These are phyloP conservation scores for Lepidurus packardi DNA, from an alignment of 1,140 invertebrate genomes.

Conservation along the genomic window DNA sequence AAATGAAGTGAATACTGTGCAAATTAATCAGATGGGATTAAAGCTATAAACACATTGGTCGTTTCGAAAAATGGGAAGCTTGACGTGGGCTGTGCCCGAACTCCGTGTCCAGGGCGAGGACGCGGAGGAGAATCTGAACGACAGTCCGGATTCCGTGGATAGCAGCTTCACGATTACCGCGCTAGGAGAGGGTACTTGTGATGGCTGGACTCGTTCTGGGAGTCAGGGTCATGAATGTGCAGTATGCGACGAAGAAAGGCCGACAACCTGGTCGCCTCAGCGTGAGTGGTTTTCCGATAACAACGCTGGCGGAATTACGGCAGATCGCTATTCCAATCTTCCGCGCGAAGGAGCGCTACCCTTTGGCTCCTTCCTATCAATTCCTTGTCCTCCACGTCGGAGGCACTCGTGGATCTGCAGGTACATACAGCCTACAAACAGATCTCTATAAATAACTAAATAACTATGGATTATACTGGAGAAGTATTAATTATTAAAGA, in stretches of 20 bases:
- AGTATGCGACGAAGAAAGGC: neutral
- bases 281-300: neutral
- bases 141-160: neutral
- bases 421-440: neutral
- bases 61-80: neutral
- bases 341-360: slow-evolving; percentile 29
- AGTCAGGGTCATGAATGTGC: neutral
- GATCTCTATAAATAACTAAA: neutral
- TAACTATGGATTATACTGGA: neutral
- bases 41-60: too few relatives aligned
- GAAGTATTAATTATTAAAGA: too few relatives aligned
- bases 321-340: slow-evolving; percentile 16
- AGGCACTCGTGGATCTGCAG: slow-evolving; percentile 31
- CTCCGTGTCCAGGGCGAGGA: neutral
- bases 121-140: neutral
- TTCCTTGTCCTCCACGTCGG: slow-evolving; percentile 30
- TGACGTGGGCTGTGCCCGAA: neutral
- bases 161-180: neutral
- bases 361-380: slow-evolving; percentile 26
- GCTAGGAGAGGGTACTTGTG: neutral
- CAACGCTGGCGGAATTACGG: neutral
- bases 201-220: neutral
- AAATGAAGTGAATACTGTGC: too few relatives aligned
- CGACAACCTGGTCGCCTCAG: neutral
- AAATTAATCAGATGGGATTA: too few relatives aligned